Conservation (phyloP, 2,888 invertebrate genomes). For the Prosapia bicincta region DNA sequence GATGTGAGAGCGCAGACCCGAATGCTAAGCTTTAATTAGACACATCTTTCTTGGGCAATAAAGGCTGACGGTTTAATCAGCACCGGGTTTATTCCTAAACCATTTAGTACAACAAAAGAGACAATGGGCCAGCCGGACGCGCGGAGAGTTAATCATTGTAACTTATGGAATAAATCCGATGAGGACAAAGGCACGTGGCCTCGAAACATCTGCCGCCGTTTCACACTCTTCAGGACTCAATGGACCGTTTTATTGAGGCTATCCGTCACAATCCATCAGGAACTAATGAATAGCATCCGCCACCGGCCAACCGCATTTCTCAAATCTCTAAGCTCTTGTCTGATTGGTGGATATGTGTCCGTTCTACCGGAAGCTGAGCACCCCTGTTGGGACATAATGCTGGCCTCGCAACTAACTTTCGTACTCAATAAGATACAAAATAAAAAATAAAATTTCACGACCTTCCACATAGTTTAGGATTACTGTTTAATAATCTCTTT, state of each 20-base stretch:
- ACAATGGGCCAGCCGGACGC: background rate
- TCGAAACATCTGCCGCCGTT: background rate
- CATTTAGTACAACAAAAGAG: background rate
- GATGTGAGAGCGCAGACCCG: too few relatives aligned
- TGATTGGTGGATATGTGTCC: background rate
- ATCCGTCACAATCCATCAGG: conserved; percentile 28
- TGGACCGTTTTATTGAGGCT: conserved; percentile 28
- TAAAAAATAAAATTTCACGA: too few relatives aligned
- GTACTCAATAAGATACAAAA: too few relatives aligned
- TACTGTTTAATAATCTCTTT: too few relatives aligned
- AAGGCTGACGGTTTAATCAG: background rate
- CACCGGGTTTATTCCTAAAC: background rate
- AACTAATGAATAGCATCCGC: conserved; percentile 7
- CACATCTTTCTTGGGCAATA: background rate
- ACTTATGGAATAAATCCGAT: background rate
- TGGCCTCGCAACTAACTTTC: too few relatives aligned
- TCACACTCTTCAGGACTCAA: conserved; percentile 9
- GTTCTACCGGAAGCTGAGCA: background rate
- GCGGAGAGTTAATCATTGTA: background rate
- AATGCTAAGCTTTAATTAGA: background rate
- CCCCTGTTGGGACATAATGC: background rate
- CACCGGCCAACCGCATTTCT: conserved; percentile 17
- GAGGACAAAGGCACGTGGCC: background rate
- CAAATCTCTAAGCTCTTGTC: background rate
- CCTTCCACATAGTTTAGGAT: too few relatives aligned